These are phyloP conservation scores for Aldrovandia affinis DNA, from an alignment of 2,797 vertebrate species.

Conservation along the genomic window DNA sequence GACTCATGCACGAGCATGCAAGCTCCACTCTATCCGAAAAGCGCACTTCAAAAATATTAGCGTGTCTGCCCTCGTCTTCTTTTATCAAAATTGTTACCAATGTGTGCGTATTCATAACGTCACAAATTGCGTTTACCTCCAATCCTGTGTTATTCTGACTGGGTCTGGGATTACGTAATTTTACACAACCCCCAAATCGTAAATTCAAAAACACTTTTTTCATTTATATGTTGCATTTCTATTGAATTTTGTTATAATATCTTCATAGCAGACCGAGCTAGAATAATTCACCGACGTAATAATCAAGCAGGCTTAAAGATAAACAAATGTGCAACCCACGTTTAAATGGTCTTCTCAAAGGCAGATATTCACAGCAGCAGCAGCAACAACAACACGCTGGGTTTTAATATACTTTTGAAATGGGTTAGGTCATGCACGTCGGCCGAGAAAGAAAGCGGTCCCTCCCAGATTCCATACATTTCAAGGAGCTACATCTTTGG, in stretches of 20 bases:
- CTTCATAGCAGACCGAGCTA: background rate
- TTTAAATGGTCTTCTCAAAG: too few relatives aligned
- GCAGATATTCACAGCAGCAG: background rate
- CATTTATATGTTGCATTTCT: background rate
- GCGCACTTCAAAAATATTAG: background rate
- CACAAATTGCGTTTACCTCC: background rate
- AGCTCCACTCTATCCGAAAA: background rate
- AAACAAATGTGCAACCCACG: background rate
- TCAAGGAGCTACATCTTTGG: background rate
- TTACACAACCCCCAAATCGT: background rate
- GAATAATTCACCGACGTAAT: background rate
- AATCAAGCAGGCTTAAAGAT: background rate
- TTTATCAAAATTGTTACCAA: background rate
- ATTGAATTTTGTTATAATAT: background rate
- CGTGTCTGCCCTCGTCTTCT: background rate
- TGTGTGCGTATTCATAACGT: background rate
- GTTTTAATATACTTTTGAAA: background rate
- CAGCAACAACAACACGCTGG: background rate
- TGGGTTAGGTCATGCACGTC: background rate
- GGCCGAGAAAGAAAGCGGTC: background rate
- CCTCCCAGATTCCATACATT: background rate
- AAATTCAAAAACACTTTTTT: background rate
- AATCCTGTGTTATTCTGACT: background rate
- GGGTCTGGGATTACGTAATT: background rate
- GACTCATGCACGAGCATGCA: conserved; percentile 46